phyloP scores from a whole-genome alignment of 2,888 invertebrate genomes.

The Synanthedon tipuliformis region DNA sequence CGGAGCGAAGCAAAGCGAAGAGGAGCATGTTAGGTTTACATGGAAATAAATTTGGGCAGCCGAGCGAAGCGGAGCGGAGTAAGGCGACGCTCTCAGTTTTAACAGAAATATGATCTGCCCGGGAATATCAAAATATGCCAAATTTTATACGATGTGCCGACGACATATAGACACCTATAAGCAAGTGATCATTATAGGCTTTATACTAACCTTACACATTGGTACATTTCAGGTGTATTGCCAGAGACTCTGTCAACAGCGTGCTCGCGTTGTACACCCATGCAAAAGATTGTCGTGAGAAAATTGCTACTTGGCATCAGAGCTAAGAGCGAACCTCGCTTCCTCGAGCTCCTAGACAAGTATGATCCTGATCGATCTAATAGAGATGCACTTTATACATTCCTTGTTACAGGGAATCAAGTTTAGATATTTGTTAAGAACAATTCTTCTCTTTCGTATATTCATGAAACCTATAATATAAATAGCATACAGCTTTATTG shows the following conservation, averaged over 20 bases:
- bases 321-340: constrained; percentile 75
- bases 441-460: constrained; percentile 12
- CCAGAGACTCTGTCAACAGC: constrained; percentile 77
- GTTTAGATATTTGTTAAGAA: constrained; percentile 16
- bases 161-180: too few species aligned
- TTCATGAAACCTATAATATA: too few species aligned
- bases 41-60: too few species aligned
- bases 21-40: too few species aligned
- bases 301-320: constrained; percentile 77
- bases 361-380: constrained; percentile 79
- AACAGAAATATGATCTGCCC: too few species aligned
- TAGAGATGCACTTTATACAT: constrained; percentile 71
- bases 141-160: too few species aligned
- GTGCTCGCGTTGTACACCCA: constrained; percentile 75
- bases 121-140: too few species aligned
- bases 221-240: constrained; percentile 70
- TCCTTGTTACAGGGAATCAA: constrained; percentile 59
- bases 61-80: too few species aligned
- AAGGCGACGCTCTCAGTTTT: too few species aligned
- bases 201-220: not conserved
- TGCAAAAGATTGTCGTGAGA: constrained; percentile 70
- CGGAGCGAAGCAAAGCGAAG: too few species aligned
- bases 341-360: constrained; percentile 75
- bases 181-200: too few species aligned
- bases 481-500: too few species aligned